Base-by-base conservation (phyloP, 2,888 invertebrate genomes). In the Autographa pulchrina region DNA sequence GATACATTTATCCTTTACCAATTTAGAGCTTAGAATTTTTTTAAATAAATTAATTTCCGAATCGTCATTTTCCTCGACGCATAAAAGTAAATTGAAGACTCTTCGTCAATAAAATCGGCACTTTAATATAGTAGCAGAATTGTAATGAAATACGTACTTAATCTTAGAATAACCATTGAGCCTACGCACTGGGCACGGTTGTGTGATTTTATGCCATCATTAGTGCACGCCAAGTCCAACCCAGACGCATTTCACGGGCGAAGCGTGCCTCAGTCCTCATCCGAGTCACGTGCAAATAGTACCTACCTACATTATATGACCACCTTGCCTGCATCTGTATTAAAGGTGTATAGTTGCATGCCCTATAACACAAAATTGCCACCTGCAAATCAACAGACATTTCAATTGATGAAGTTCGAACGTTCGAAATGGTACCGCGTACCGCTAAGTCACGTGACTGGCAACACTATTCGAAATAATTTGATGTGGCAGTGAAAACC, bases 181-280 rank as follows among this genome's bases (percentile, higher is more conserved):
- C 62, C 60, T 70, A 77, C 68, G 68, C 68, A 79, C 71, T 68
- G 2, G 43, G 59, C 38, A 68, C 25, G 65, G 43, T 67, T 56
- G 11, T 38, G 38, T 59, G 41, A 64, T 20, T 38, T 31, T 62
- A 70, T 48, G 66, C n/a, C 58, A 63, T 65, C 68, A 77, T 59
- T 9, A 71, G 68, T 20, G 14, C 68, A 75, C 62, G 71, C 68
- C 58, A 68, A 25, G n/a, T 62, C 63, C 62, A 64, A 16, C 48
- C 56, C 20, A 52, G 56, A 65, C 80, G 76, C 76, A 75, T 75
- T 80, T 76, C 20, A 64, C 76, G 71, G 80, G 80, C 80, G 76
- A 75, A 80, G 41, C 72, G 68, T 54, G 61, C 60, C 52, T 32
- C 48, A 60, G 43, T 71, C 80, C 72, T 80, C 77, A 75, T 62